Conservation (phyloP, 2,888 invertebrate species). For the Ichneumon xanthorius region DNA sequence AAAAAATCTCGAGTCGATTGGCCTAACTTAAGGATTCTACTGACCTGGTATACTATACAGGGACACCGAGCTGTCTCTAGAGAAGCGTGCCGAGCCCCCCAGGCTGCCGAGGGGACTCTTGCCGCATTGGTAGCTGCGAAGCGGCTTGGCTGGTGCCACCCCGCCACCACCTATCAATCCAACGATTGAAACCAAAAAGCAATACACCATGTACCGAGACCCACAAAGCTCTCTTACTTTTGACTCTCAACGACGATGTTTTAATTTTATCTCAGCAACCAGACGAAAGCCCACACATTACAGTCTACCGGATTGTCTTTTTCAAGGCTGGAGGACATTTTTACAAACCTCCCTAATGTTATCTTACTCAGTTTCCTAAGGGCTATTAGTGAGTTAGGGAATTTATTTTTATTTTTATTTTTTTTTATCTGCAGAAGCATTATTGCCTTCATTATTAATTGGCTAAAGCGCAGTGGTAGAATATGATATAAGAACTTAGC, state of each 20-base stretch:
- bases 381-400: no score
- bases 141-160: conserved; percentile 87
- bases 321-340: no score
- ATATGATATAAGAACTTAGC: neutral
- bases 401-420: no score
- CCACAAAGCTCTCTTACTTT: conserved; percentile 60
- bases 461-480: neutral
- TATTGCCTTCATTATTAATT: neutral
- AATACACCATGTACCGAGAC: conserved; percentile 75
- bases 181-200: conserved; percentile 81
- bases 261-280: neutral
- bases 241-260: neutral
- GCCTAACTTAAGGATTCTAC: conserved; percentile 80
- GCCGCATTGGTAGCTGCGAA: conserved; percentile 87
- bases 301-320: no score
- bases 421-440: neutral
- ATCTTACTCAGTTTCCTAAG: no score
- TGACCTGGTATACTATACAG: conserved; percentile 87
- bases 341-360: no score
- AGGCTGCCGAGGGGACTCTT: conserved; percentile 84
- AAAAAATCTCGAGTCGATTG: conserved; percentile 48
- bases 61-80: conserved; percentile 85
- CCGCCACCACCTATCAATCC: conserved; percentile 83
- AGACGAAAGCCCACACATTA: no score
- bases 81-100: conserved; percentile 83